Conservation (phyloP, 2,888 invertebrate species). For the Pandemis heparana region DNA sequence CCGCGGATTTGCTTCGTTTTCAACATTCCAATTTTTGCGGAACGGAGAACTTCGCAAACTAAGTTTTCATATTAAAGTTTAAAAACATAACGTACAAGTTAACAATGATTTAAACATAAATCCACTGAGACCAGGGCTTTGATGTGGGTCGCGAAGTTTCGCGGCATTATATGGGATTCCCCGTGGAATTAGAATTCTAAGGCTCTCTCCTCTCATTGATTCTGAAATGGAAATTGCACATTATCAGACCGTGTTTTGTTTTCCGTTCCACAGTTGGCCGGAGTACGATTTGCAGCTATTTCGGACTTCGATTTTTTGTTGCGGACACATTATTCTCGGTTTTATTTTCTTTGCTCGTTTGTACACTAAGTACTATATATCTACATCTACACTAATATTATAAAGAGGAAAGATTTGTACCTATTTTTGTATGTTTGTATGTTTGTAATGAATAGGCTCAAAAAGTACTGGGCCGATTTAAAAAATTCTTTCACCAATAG, state of each 20-base stretch:
- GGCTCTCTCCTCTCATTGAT: conserved; percentile 23
- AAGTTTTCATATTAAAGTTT: conserved; percentile 6
- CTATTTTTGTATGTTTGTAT: too few relatives aligned
- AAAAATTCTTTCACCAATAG: too few relatives aligned
- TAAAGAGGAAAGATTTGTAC: too few relatives aligned
- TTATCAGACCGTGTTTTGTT: conserved; percentile 4
- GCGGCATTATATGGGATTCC: conserved; percentile 18
- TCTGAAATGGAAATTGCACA: conserved; percentile 13
- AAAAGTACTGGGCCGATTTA: too few relatives aligned
- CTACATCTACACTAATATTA: too few relatives aligned
- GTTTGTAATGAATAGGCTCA: too few relatives aligned
- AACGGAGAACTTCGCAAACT: neutral
- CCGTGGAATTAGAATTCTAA: conserved; percentile 28
- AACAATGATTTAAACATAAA: conserved; percentile 15
- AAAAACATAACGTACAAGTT: conserved; percentile 5
- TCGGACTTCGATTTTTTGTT: neutral
- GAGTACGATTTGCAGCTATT: neutral
- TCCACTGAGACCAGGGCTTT: conserved; percentile 9
- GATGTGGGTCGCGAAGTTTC: conserved; percentile 20
- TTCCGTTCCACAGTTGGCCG: neutral
- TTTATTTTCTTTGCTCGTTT: neutral
- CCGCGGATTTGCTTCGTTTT: neutral
- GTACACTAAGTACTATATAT: too few relatives aligned
- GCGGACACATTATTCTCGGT: neutral
- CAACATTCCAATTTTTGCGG: neutral